phyloP scores from a whole-genome alignment of 2,888 invertebrate species.

The Hyposoter dolosus region DNA sequence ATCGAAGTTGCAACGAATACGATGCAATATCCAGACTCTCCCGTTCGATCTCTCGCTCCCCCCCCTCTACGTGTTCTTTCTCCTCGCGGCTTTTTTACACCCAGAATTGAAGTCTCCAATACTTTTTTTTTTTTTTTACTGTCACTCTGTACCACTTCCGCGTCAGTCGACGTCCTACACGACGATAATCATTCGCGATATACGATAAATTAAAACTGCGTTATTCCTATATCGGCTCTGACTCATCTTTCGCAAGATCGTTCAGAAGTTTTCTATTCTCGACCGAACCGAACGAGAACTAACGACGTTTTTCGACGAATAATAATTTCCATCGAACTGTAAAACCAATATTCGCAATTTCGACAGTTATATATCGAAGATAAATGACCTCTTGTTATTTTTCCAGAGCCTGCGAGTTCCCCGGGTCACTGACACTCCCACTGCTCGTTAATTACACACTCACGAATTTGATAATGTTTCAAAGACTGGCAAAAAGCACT shows the following conservation, averaged over 20 bases:
- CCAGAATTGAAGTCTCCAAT: slow-evolving; percentile 12
- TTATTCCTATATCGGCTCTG: slow-evolving; percentile 2
- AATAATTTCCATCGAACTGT: neutral
- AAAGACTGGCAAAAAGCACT: neutral
- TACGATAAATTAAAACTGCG: slow-evolving; percentile 39
- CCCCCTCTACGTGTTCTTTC: neutral
- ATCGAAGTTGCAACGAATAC: slow-evolving; percentile 35
- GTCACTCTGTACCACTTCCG: slow-evolving; percentile 53
- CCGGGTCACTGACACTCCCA: neutral
- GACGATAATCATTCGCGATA: slow-evolving; percentile 28
- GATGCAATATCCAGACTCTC: slow-evolving; percentile 38
- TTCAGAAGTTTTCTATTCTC: neutral
- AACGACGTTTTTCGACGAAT: neutral
- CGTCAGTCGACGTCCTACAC: slow-evolving; percentile 35
- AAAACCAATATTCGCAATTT: neutral
- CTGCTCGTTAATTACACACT: neutral
- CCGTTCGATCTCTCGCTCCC: slow-evolving; percentile 38
- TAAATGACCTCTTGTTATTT: neutral
- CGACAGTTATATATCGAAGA: neutral
- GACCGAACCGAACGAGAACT: neutral
- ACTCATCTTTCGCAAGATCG: slow-evolving; percentile 28
- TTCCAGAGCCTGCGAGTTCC: neutral
- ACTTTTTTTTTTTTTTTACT: slow-evolving; percentile 10
- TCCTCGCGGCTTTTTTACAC: slow-evolving; percentile 9
- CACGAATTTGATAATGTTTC: neutral